Evolutionary conservation across 30 jellyfish, hydroid and myxozoan genomes (phyloP).

Genomic region (Sanderia malayensis): DNA sequence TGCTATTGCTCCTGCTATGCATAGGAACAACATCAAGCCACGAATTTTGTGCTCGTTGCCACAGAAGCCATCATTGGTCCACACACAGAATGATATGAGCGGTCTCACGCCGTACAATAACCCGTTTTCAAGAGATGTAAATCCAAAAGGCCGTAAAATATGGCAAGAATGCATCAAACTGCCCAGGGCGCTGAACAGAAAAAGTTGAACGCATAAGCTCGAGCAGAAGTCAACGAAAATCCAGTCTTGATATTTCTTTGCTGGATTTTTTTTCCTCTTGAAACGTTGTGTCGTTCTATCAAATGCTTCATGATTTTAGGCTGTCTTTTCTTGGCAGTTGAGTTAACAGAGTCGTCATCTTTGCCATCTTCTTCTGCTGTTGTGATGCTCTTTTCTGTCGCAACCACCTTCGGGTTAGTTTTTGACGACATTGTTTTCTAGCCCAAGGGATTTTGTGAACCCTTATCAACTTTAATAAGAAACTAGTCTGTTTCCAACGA

Average conservation of each 20-base stretch:
- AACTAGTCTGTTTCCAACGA: too few species aligned
- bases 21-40: conserved; percentile 37
- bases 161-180: too few species aligned
- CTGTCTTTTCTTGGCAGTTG: too few species aligned
- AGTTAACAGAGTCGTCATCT: background rate
- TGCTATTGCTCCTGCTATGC: conserved; percentile 63
- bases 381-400: background rate
- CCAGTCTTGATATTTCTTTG: conserved; percentile 2
- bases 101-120: conserved; percentile 47
- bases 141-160: conserved; percentile 82
- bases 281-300: too few species aligned
- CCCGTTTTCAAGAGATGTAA: conserved; percentile 59
- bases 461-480: too few species aligned
- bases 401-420: too few species aligned
- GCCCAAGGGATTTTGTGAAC: too few species aligned
- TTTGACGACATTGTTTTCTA: too few species aligned
- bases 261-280: too few species aligned
- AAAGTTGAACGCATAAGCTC: conserved; percentile 59
- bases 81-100: conserved; percentile 68
- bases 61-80: conserved; percentile 59
- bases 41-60: conserved; percentile 28
- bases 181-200: conserved; percentile 54
- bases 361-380: too few species aligned
- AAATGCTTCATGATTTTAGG: too few species aligned
- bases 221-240: conserved; percentile 27